These are phyloP conservation scores for Balaenoptera acutorostrata DNA, from an alignment of 2,113 vertebrate genomes.

Conservation along the genomic window DNA sequence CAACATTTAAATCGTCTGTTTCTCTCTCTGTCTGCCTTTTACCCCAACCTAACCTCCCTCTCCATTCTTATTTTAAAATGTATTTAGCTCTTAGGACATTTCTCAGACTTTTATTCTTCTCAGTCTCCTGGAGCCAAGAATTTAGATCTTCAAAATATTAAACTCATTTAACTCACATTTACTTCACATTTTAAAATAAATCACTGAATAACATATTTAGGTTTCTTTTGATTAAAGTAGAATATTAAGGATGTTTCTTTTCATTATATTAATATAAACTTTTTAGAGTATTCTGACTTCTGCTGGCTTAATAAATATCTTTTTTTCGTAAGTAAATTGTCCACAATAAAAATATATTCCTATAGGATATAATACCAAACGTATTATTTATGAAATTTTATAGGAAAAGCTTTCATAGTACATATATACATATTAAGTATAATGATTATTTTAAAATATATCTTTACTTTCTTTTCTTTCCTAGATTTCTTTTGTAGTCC, in stretches of 20 bases:
- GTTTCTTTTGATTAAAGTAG: constrained; percentile 14
- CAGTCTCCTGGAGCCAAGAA: background rate
- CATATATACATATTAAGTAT: background rate
- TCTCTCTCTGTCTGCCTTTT: constrained; percentile 47
- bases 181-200: constrained; percentile 42
- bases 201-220: background rate
- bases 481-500: background rate
- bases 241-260: background rate
- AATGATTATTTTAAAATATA: background rate
- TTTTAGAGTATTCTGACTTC: background rate
- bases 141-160: constrained; percentile 48
- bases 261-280: background rate
- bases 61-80: constrained; percentile 52
- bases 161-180: constrained; percentile 45
- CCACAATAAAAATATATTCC: background rate
- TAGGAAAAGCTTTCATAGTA: background rate
- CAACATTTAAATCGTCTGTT: constrained; percentile 57
- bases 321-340: background rate
- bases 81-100: constrained; percentile 33
- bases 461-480: background rate
- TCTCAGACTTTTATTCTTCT: constrained; percentile 21
- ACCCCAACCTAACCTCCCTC: constrained; percentile 20
- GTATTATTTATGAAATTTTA: background rate
- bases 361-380: background rate
- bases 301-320: background rate